Percentiles rank a stretch among this genome's conserved stretches.
Conservation (phyloP, 2,797 vertebrate species). For the Borostomias antarcticus region DNA sequence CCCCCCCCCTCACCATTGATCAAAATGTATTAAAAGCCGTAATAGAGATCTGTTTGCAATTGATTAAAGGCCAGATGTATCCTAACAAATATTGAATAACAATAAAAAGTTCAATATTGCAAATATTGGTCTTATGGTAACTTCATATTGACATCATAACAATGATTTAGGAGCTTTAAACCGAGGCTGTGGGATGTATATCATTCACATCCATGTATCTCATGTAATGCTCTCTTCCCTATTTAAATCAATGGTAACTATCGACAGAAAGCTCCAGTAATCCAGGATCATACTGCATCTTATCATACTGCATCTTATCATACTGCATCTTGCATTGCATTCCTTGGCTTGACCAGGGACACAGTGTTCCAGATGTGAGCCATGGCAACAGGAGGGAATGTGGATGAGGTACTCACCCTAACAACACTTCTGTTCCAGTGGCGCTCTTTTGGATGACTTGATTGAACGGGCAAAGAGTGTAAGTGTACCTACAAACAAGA, state of each 20-base stretch:
- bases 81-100: not conserved
- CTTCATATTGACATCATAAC: constrained; percentile 41
- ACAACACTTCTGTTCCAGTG: constrained; percentile 68
- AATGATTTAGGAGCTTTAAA: constrained; percentile 50
- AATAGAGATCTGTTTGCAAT: constrained; percentile 57
- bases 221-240: constrained; percentile 4
- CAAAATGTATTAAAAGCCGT: constrained; percentile 62
- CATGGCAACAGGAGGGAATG: constrained; percentile 6
- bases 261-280: too few relatives aligned
- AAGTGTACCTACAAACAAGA: constrained; percentile 64
- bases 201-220: constrained; percentile 16
- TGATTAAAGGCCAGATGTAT: constrained; percentile 62
- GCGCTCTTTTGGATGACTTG: constrained; percentile 70
- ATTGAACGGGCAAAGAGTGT: constrained; percentile 75
- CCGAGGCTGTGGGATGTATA: not conserved
- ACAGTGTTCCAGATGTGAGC: not conserved
- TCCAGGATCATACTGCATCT: too few relatives aligned
- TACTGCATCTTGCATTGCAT: too few relatives aligned
- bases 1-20: constrained; percentile 51
- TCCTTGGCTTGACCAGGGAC: constrained; percentile 8
- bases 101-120: constrained; percentile 50
- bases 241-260: too few relatives aligned
- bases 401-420: constrained; percentile 60
- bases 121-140: constrained; percentile 46
- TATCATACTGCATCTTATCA: too few relatives aligned